These are phyloP conservation scores for Pogonomyrmex barbatus DNA, from an alignment of 1,140 invertebrate genomes.

Conservation along the genomic window DNA sequence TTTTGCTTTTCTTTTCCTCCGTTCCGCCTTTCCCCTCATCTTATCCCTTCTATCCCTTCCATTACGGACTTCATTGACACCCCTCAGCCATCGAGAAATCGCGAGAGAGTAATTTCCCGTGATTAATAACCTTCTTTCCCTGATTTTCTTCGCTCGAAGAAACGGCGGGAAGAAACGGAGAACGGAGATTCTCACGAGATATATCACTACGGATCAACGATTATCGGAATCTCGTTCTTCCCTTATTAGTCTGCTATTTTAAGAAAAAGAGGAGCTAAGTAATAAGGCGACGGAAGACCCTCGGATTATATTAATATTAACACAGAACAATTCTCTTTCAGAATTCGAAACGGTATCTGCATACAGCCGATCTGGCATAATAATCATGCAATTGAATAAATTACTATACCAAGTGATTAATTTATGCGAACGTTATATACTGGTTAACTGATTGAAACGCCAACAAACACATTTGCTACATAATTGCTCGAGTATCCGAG, in stretches of 20 bases:
- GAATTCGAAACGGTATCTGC: neutral
- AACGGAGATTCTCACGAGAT: slow-evolving; percentile 36
- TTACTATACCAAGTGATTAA: slow-evolving; percentile 38
- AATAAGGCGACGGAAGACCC: neutral
- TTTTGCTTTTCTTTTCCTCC: slow-evolving; percentile 62
- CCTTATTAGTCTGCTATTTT: slow-evolving; percentile 20
- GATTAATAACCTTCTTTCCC: slow-evolving; percentile 75
- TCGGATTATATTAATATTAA: neutral
- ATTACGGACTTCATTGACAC: slow-evolving; percentile 35
- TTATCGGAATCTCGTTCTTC: slow-evolving; percentile 47
- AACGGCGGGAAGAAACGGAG: slow-evolving; percentile 9
- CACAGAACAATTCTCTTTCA: neutral
- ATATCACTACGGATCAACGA: slow-evolving; percentile 49
- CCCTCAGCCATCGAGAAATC: slow-evolving; percentile 57
- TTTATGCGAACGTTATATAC: slow-evolving; percentile 21
- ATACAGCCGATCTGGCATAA: neutral
- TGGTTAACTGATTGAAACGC: slow-evolving; percentile 36
- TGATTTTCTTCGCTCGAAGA: slow-evolving; percentile 53
- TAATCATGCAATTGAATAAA: slow-evolving; percentile 47
- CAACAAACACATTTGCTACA: slow-evolving; percentile 36
- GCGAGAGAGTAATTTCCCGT: slow-evolving; percentile 71
- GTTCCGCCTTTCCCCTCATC: slow-evolving; percentile 29
- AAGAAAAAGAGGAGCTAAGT: neutral
- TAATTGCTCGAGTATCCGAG: slow-evolving; percentile 44
- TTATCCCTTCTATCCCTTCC: neutral